These are phyloP conservation scores for Doryteuthis pealeii DNA, from an alignment of 1,140 invertebrate species.

Conservation along the genomic window DNA sequence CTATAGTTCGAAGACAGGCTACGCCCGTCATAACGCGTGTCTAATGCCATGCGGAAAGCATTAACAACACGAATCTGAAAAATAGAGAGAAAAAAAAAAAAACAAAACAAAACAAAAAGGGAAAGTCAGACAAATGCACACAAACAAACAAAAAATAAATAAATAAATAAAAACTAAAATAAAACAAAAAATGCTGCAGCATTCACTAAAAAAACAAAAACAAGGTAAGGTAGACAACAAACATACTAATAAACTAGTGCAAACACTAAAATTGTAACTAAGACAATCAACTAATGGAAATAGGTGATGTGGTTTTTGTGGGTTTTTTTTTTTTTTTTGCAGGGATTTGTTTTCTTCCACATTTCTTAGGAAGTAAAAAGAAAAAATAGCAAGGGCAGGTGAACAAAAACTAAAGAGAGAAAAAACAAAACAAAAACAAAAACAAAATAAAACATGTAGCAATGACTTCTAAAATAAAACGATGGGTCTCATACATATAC, in stretches of 20 bases:
- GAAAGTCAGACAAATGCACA: conserved; percentile 27
- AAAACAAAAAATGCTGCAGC: conserved; percentile 18
- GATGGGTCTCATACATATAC: too few relatives aligned
- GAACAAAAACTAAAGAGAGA: too few relatives aligned
- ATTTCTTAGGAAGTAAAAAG: too few relatives aligned
- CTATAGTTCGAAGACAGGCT: conserved; percentile 57
- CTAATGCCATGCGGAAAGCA: conserved; percentile 97
- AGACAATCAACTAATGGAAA: too few relatives aligned
- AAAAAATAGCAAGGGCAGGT: too few relatives aligned
- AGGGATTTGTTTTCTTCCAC: too few relatives aligned
- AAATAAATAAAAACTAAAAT: too few relatives aligned
- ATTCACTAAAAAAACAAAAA: conserved; percentile 21
- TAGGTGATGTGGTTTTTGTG: too few relatives aligned
- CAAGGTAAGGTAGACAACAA: conserved; percentile 18
- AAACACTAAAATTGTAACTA: background rate
- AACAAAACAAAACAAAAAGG: conserved; percentile 30
- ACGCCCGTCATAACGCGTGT: conserved; percentile 80
- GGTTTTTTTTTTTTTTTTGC: too few relatives aligned
- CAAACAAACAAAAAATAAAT: conserved; percentile 25
- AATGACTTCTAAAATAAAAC: too few relatives aligned
- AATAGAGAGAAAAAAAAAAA: conserved; percentile 42
- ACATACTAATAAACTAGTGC: conserved; percentile 16
- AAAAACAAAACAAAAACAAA: too few relatives aligned
- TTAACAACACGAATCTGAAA: conserved; percentile 98
- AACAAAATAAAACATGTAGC: too few relatives aligned